Evolutionary conservation across 2,888 invertebrate species (phyloP).

Genomic region (Allolobophora icterica): DNA sequence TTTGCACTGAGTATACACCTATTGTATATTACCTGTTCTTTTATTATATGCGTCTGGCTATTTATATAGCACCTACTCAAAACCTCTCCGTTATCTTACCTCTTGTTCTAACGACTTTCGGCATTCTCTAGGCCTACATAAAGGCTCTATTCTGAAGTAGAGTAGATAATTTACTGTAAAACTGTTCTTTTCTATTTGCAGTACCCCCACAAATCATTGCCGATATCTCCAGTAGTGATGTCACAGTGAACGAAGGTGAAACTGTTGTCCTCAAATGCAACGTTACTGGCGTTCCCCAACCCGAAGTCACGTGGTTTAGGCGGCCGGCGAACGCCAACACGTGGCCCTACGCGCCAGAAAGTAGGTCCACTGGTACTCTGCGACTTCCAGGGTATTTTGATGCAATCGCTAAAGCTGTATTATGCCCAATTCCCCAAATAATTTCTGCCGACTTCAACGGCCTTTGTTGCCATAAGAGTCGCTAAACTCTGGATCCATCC

Average conservation of each 20-base stretch:
- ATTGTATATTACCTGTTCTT: background rate
- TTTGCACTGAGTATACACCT: background rate
- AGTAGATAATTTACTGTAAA: background rate
- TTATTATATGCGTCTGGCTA: no score
- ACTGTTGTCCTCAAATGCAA: slow-evolving; percentile 85
- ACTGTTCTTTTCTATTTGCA: slow-evolving; percentile 67
- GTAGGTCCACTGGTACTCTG: background rate
- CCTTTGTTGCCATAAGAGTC: no score
- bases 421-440: no score
- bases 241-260: slow-evolving; percentile 89
- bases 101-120: background rate
- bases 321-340: slow-evolving; percentile 29
- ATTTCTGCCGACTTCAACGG: no score
- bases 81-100: no score
- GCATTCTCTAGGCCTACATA: no score
- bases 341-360: slow-evolving; percentile 23
- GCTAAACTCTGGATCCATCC: no score
- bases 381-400: background rate
- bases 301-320: slow-evolving; percentile 86
- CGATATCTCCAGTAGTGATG: slow-evolving; percentile 77
- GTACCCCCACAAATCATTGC: slow-evolving; percentile 93
- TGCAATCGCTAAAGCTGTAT: background rate
- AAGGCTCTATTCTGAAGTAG: background rate
- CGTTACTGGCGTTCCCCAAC: slow-evolving; percentile 79
- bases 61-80: no score